Evolutionary conservation across 1,140 invertebrate genomes (phyloP).

Genomic region (Brachionus rubens): DNA sequence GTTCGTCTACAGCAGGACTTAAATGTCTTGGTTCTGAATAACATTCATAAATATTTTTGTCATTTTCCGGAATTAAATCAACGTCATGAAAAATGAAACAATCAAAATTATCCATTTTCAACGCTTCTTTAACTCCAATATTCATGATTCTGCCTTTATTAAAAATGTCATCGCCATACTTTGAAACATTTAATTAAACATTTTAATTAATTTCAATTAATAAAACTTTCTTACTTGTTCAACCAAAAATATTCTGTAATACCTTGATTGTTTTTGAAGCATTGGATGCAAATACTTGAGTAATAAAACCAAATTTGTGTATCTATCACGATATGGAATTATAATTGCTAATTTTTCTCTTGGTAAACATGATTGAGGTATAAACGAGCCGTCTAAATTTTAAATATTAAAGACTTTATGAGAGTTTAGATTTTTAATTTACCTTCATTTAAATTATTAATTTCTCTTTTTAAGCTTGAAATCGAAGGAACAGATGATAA

Average conservation of each 20-base stretch:
- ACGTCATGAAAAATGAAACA: conserved; percentile 60
- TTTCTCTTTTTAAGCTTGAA: conserved; percentile 22
- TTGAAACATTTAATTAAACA: not conserved
- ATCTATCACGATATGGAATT: conserved; percentile 56
- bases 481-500: not conserved
- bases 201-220: not conserved
- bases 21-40: conserved; percentile 52
- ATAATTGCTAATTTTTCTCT: conserved; percentile 65
- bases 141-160: conserved; percentile 89
- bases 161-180: conserved; percentile 62
- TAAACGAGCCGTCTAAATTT: conserved; percentile 68
- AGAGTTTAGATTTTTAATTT: not conserved
- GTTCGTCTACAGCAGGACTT: conserved; percentile 55
- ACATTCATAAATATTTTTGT: conserved; percentile 57
- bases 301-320: conserved; percentile 59
- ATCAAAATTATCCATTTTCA: conserved; percentile 45
- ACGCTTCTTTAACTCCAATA: conserved; percentile 62
- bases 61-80: conserved; percentile 55
- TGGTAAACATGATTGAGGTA: conserved; percentile 71
- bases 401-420: not conserved
- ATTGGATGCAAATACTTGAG: conserved; percentile 56
- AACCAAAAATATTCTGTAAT: conserved; percentile 56
- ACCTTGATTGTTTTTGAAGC: conserved; percentile 53
- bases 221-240: conserved; percentile 52
- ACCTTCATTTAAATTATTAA: conserved; percentile 15